Evolutionary conservation across 2,113 vertebrate species (phyloP).

Genomic region (Protomyctophum bolini): DNA sequence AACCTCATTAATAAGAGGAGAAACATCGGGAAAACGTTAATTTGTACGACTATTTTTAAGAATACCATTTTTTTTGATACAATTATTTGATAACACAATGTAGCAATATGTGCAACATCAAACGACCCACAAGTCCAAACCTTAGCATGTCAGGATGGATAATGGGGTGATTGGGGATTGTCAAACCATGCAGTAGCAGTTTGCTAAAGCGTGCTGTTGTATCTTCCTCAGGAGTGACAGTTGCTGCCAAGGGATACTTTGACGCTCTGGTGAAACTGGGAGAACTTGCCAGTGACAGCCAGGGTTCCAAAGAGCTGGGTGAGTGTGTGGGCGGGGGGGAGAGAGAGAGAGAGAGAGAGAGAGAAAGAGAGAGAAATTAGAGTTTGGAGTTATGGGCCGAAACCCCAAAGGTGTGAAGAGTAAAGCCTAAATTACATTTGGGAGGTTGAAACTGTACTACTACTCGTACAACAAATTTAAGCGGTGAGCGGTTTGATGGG

Average conservation of each 20-base stretch:
- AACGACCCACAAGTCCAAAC: too few relatives aligned
- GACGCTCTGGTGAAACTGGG: conserved; percentile 87
- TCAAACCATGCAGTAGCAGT: not conserved
- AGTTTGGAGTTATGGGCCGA: not conserved
- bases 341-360: not conserved
- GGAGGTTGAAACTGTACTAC: too few relatives aligned
- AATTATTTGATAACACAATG: too few relatives aligned
- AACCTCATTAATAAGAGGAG: not conserved
- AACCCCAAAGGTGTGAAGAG: too few relatives aligned
- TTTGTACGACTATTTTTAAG: too few relatives aligned
- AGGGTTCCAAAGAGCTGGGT: conserved; percentile 89
- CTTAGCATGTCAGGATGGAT: too few relatives aligned
- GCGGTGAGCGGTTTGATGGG: not conserved
- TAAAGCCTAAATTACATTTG: too few relatives aligned
- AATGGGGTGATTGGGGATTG: not conserved
- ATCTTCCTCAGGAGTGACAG: conserved; percentile 78
- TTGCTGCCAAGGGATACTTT: conserved; percentile 88
- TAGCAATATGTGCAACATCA: too few relatives aligned
- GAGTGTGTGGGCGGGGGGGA: conserved; percentile 53
- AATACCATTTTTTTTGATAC: too few relatives aligned
- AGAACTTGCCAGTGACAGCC: conserved; percentile 86
- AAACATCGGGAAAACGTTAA: too few relatives aligned
- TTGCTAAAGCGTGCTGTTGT: conserved; percentile 11
- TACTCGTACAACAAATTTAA: too few relatives aligned
- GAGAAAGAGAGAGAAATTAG: not conserved